Conservation (phyloP, 2,888 invertebrate genomes). For the Ormyrus pomaceus region DNA sequence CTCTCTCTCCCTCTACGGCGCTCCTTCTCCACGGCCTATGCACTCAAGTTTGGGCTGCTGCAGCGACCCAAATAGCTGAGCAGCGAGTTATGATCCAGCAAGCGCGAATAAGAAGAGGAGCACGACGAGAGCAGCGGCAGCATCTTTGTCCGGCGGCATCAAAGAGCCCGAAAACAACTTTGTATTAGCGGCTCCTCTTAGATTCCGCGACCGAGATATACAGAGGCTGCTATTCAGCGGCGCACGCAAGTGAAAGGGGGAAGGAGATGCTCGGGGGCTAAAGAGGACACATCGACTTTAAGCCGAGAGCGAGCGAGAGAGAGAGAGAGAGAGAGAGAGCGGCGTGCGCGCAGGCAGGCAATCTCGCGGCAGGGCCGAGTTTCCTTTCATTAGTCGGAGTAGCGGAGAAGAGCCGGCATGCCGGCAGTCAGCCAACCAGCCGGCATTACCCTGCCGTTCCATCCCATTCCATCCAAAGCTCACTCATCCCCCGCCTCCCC, state of each 20-base stretch:
- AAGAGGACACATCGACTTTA: constrained; percentile 73
- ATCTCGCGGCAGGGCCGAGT: constrained; percentile 69
- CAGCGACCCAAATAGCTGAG: not conserved
- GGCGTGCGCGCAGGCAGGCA: constrained; percentile 60
- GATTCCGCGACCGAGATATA: not conserved
- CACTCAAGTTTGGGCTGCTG: too few species aligned
- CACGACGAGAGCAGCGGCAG: too few species aligned
- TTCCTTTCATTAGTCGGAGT: constrained; percentile 75
- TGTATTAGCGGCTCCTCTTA: not conserved
- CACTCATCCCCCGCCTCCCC: constrained; percentile 55
- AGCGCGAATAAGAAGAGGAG: not conserved
- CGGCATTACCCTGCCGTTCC: constrained; percentile 62
- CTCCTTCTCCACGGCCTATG: not conserved
- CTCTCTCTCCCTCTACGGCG: not conserved
- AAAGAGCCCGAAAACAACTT: constrained; percentile 43
- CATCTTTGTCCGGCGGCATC: not conserved
- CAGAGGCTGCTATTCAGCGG: not conserved
- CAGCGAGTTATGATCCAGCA: not conserved
- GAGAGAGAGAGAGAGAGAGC: constrained; percentile 15
- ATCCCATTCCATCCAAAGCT: constrained; percentile 55
- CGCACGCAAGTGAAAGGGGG: not conserved
- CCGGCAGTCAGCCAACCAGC: constrained; percentile 66
- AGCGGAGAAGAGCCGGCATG: constrained; percentile 61
- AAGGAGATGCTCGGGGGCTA: constrained; percentile 44
- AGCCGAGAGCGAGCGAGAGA: constrained; percentile 60